A percentile compares a stretch with the other conserved stretches of the same genome.
These are phyloP conservation scores for Helicoverpa assulta DNA, from an alignment of 2,888 invertebrate species.

Conservation along the genomic window DNA sequence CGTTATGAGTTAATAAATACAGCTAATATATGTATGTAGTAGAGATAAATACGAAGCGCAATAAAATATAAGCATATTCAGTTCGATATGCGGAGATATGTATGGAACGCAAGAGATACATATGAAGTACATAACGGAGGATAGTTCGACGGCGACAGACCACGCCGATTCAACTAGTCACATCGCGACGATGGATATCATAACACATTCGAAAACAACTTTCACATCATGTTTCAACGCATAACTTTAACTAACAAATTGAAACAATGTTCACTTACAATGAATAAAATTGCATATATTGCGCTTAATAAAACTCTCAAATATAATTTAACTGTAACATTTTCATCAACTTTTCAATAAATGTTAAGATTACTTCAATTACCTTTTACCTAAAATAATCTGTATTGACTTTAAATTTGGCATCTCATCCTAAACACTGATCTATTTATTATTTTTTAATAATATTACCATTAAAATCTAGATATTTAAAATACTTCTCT, in stretches of 20 bases:
- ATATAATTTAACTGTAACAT: slow-evolving; percentile 90
- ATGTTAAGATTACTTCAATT: slow-evolving; percentile 89
- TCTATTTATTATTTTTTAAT: slow-evolving; percentile 84
- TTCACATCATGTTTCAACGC: slow-evolving; percentile 83
- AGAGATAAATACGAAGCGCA: slow-evolving; percentile 82
- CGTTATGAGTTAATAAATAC: slow-evolving; percentile 76
- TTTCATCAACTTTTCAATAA: slow-evolving; percentile 89
- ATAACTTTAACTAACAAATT: slow-evolving; percentile 90
- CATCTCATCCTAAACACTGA: slow-evolving; percentile 91
- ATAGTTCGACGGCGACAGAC: slow-evolving; percentile 54
- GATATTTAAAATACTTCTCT: slow-evolving; percentile 90
- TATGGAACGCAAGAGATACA: slow-evolving; percentile 68
- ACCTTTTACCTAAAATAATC: slow-evolving; percentile 91
- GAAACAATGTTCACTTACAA: slow-evolving; percentile 89
- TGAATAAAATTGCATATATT: slow-evolving; percentile 89
- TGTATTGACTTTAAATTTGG: slow-evolving; percentile 93
- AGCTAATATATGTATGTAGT: slow-evolving; percentile 76
- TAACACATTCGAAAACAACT: slow-evolving; percentile 78
- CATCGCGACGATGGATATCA: slow-evolving; percentile 59
- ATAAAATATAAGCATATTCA: slow-evolving; percentile 78
- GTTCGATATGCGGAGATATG: slow-evolving; percentile 87
- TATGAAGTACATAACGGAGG: slow-evolving; percentile 50
- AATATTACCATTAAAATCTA: slow-evolving; percentile 87
- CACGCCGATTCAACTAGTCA: slow-evolving; percentile 54
- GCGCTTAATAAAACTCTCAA: slow-evolving; percentile 90